Evolutionary conservation across 2,888 invertebrate genomes (phyloP).

Genomic region (Ornithoptera priamus): DNA sequence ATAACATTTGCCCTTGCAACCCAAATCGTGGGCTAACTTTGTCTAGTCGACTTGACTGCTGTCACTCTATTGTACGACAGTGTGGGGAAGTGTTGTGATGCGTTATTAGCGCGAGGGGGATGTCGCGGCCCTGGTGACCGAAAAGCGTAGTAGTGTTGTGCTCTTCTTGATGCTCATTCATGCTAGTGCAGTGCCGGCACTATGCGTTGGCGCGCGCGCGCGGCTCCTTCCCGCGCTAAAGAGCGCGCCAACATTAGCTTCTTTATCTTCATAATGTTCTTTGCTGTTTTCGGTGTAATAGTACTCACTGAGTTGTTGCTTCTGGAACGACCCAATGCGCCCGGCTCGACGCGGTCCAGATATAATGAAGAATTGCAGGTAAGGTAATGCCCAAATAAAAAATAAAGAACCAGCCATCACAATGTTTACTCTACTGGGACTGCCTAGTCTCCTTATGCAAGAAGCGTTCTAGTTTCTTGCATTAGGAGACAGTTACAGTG

Average conservation of each 20-base stretch:
- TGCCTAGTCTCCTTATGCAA: too few relatives aligned
- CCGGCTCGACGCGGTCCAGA: constrained; percentile 74
- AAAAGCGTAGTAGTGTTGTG: constrained; percentile 47
- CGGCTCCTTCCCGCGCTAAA: constrained; percentile 79
- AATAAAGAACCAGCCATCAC: not conserved
- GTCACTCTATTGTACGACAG: constrained; percentile 38
- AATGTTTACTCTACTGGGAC: too few relatives aligned
- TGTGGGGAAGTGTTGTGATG: constrained; percentile 53
- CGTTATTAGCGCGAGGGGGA: constrained; percentile 44
- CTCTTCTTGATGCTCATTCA: constrained; percentile 52
- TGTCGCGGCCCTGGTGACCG: constrained; percentile 51
- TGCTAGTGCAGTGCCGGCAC: constrained; percentile 49
- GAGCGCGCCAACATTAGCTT: constrained; percentile 94
- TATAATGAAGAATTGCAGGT: constrained; percentile 87
- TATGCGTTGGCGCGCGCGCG: constrained; percentile 76
- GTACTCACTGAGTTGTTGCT: constrained; percentile 90
- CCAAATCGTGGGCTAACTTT: constrained; percentile 39
- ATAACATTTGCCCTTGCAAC: constrained; percentile 33
- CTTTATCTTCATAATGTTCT: constrained; percentile 94
- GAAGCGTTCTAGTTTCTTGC: too few relatives aligned
- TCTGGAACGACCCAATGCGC: constrained; percentile 78
- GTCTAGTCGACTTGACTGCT: constrained; percentile 32
- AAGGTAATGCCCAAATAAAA: constrained; percentile 32
- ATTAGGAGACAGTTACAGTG: too few relatives aligned
- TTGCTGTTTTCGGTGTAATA: constrained; percentile 92